Conservation (phyloP, 2,113 vertebrate species). For the Motacilla tschutschensis region DNA sequence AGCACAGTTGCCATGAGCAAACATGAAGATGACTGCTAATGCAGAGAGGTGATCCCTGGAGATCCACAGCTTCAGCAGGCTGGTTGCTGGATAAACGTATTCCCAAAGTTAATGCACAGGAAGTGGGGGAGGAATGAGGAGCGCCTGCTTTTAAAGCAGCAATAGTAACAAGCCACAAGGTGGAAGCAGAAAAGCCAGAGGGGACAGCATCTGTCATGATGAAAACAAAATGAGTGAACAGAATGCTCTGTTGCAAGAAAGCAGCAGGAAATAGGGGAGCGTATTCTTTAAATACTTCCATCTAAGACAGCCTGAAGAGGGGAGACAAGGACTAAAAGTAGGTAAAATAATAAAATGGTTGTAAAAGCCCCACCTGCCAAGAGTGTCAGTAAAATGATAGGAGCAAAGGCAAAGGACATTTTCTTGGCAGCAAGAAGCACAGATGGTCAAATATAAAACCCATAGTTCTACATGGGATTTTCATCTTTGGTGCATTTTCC, state of each 20-base stretch:
- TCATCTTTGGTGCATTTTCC: conserved; percentile 6
- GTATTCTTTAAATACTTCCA: not conserved
- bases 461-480: not conserved
- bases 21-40: rapidly evolving
- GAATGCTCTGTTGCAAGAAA: not conserved
- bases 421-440: conserved; percentile 5
- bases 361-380: not conserved
- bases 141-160: not conserved
- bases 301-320: not conserved
- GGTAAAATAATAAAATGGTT: not conserved
- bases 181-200: conserved; percentile 28
- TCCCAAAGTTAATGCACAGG: not conserved
- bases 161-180: not conserved
- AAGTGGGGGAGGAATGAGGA: not conserved
- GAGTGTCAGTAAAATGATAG: not conserved
- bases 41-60: not conserved
- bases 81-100: not conserved
- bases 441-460: conserved; percentile 16
- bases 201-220: not conserved
- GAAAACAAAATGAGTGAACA: not conserved
- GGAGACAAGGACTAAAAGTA: not conserved
- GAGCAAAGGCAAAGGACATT: not conserved
- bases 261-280: not conserved
- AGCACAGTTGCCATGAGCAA: not conserved
- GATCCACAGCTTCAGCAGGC: not conserved